These are phyloP conservation scores for Eulemur mongoz DNA, from an alignment of 2,797 vertebrate species.

Conservation along the genomic window DNA sequence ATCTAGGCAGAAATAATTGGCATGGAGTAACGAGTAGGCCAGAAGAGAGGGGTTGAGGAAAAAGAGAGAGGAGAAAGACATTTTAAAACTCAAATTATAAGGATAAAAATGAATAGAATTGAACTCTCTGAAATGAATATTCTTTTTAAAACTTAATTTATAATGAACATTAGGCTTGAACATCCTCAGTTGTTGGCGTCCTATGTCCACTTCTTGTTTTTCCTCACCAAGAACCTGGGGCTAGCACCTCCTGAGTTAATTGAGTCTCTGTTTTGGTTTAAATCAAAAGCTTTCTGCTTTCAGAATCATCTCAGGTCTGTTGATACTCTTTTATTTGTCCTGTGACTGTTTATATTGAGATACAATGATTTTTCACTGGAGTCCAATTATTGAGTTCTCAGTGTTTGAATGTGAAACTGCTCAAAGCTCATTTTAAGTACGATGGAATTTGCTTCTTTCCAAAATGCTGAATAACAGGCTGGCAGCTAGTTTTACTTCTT, in stretches of 20 bases:
- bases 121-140: neutral
- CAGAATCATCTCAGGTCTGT: too few species aligned
- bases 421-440: neutral
- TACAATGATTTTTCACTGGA: neutral
- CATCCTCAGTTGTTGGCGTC: neutral
- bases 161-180: neutral
- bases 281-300: neutral
- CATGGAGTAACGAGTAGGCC: too few species aligned
- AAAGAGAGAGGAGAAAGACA: too few species aligned
- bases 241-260: neutral
- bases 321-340: neutral
- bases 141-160: neutral
- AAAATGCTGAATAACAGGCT: too few species aligned
- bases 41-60: accelerated
- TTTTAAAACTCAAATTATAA: neutral
- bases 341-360: neutral
- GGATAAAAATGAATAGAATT: neutral
- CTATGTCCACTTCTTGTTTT: neutral
- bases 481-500: neutral
- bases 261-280: neutral
- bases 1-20: neutral
- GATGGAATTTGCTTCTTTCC: neutral
- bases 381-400: neutral
- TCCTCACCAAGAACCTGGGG: neutral
- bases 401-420: neutral